Conservation (phyloP, 2,797 vertebrate species). For the Gobionotothen gibberifrons region DNA sequence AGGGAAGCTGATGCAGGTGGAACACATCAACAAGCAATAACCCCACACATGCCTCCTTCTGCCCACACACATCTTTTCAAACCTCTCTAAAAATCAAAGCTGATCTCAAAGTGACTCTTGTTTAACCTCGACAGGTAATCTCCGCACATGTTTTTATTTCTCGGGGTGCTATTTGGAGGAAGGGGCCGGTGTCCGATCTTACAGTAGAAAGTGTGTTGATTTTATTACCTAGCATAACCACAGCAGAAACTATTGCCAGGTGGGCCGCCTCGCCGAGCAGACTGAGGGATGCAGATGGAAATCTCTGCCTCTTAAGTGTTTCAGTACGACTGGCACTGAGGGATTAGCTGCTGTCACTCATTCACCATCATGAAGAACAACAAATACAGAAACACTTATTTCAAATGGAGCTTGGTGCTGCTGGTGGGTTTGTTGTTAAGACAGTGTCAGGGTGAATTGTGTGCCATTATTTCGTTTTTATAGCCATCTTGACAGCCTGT, state of each 20-base stretch:
- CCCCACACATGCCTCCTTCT: constrained; percentile 28
- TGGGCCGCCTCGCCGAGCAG: constrained; percentile 28
- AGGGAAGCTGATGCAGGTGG: constrained; percentile 24
- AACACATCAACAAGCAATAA: constrained; percentile 49
- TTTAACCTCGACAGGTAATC: constrained; percentile 42
- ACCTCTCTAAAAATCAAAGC: not conserved
- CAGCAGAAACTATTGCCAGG: constrained; percentile 60
- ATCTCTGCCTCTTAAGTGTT: constrained; percentile 52
- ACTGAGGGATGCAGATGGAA: constrained; percentile 45
- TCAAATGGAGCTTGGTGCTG: constrained; percentile 15
- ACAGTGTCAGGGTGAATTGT: not conserved
- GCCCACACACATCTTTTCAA: constrained; percentile 34
- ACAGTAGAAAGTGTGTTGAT: constrained; percentile 45
- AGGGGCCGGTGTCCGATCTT: constrained; percentile 1
- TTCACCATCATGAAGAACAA: constrained; percentile 17
- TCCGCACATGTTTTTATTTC: constrained; percentile 53
- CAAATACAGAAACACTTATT: constrained; percentile 31
- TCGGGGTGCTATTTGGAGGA: constrained; percentile 15
- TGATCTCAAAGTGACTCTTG: constrained; percentile 11
- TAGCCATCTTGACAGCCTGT: not conserved
- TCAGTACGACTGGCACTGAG: constrained; percentile 38
- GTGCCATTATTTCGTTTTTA: too few species aligned
- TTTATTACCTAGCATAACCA: constrained; percentile 40
- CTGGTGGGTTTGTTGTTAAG: constrained; percentile 8
- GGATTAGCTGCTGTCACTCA: constrained; percentile 39